phyloP scores from a whole-genome alignment of 2,888 invertebrate species.

The Calameuta idolon region DNA sequence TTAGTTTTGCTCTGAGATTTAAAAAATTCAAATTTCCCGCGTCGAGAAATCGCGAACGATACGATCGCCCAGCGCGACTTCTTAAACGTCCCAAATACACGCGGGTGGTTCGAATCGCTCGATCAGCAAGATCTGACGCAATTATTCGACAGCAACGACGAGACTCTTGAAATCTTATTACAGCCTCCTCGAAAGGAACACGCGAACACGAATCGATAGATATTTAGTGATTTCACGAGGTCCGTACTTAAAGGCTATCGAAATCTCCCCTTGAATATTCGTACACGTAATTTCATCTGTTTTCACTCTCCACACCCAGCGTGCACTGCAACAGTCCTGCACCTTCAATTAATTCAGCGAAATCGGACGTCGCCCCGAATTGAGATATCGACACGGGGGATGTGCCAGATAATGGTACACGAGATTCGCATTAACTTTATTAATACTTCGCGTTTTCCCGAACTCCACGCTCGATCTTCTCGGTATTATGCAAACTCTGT shows the following conservation, averaged over 20 bases:
- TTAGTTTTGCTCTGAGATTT: not conserved
- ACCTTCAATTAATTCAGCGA: slow-evolving; percentile 26
- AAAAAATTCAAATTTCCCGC: not conserved
- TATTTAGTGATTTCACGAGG: not conserved
- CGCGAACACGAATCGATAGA: not conserved
- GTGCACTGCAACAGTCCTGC: not conserved
- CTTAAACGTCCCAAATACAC: not conserved
- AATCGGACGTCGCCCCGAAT: slow-evolving; percentile 37
- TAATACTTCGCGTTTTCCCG: not conserved
- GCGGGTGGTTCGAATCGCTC: not conserved
- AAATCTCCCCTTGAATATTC: not conserved
- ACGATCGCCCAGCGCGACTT: not conserved
- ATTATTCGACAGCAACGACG: not conserved
- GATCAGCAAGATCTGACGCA: not conserved
- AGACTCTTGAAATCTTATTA: not conserved
- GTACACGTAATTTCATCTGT: not conserved
- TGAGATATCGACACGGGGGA: slow-evolving; percentile 32
- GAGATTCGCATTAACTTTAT: slow-evolving; percentile 39
- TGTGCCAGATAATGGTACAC: slow-evolving; percentile 24
- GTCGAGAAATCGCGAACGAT: not conserved
- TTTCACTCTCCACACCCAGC: not conserved
- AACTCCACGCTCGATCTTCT: not conserved
- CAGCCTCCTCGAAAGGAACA: not conserved
- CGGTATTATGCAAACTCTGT: not conserved
- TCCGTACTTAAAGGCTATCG: not conserved